Base-by-base conservation (phyloP, 2,888 invertebrate species). In the Pristionchus maxplancki region DNA sequence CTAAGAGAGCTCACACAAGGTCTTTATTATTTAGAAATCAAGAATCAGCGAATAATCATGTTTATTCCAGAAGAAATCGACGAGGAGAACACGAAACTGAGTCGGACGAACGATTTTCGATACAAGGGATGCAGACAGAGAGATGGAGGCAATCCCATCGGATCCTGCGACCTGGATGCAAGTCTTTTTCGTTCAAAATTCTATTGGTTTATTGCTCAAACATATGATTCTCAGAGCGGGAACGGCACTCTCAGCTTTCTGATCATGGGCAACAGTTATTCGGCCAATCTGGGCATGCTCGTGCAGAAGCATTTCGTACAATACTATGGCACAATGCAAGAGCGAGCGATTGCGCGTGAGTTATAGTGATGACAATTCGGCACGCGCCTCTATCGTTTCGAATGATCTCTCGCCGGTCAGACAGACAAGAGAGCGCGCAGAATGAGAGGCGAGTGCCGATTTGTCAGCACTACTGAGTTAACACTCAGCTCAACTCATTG, bases 261-360 rank as follows among this genome's bases (percentile, higher is more conserved):
- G 24, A 40, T 74, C 37, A 74, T 74, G 74, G 74, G 74, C 74
- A 74, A 74, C 74, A 74, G 74, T 40, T 74, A 74, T 8, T 1
- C 74, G 0, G 74, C 74, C 74, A 74, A 74, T 40, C 17, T 74
- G 1, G 74, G 74, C 1, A 6, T 8, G 24, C 40, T 74, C 8
- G 9, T 74, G 5, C 37, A 40, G 37, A 40, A 74, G 40, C 1
- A 74, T 40, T 74, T 74, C 74, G 5, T 8, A 9, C 5, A 1
- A 1, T 40, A 74, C 40, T 74, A 74, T 40, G 74, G 74, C 1
- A 17, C n/a, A 11, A 15, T 74, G 1, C 37, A 74, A 28, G 24
- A n/a, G 24, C 17, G 74, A 40, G 40, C 37, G 1, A 74, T 74
- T 40, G 37, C 40, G 24, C 74, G 74, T 74, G 40, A 74, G 74